Conservation (phyloP, 2,888 invertebrate species). For the Dicycla oo region DNA sequence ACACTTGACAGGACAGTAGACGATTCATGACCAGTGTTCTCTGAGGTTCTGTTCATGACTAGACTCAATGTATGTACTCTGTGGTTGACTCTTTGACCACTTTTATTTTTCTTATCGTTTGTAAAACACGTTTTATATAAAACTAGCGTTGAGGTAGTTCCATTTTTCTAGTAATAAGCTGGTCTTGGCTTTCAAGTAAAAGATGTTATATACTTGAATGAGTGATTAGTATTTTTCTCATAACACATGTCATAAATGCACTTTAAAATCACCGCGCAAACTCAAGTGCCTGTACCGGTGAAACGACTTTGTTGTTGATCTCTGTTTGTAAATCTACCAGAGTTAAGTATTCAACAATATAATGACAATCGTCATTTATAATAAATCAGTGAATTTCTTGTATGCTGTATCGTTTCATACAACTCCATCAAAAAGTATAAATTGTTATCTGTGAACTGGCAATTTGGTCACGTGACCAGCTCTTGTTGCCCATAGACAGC, state of each 20-base stretch:
- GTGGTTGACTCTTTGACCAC: too few species aligned
- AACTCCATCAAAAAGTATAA: constrained; percentile 22
- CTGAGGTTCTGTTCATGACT: too few species aligned
- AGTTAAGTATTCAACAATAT: too few species aligned
- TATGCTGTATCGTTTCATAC: background rate
- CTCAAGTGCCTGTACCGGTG: background rate
- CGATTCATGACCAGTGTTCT: too few species aligned
- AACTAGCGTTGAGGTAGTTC: background rate
- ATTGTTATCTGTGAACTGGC: constrained; percentile 51
- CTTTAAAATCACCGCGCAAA: background rate
- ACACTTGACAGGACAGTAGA: too few species aligned
- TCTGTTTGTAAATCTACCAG: background rate
- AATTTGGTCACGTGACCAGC: constrained; percentile 91
- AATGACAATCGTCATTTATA: background rate
- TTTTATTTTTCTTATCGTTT: constrained; percentile 1
- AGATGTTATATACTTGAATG: background rate
- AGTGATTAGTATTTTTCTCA: background rate
- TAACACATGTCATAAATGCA: background rate
- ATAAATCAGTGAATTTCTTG: background rate
- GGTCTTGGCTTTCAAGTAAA: background rate
- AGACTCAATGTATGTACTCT: too few species aligned
- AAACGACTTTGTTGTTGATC: background rate
- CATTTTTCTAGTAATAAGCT: background rate
- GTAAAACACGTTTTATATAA: constrained; percentile 1
- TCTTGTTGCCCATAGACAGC: constrained; percentile 81